Evolutionary conservation across 1,140 invertebrate species (phyloP), one percentile per base, ranked within the genome.

Genomic region (Pseudomyrmex flavicornis): DNA sequence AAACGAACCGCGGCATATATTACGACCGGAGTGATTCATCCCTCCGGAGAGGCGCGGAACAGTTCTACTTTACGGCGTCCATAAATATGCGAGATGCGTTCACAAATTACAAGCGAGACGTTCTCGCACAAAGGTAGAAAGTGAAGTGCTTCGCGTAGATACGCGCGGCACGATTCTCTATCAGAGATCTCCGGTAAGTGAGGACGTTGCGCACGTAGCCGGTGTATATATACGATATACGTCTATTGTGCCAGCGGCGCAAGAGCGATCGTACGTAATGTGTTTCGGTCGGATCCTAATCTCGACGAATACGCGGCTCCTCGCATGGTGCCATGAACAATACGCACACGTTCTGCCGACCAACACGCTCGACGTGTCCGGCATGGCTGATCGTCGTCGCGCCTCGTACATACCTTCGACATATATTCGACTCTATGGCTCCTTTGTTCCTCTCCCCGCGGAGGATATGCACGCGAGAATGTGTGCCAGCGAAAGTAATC

Each of bases 261-360:
- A 35, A 35, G 63, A 65, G 44, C 58, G 76, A 80, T 80, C 52
- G 61, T 56, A 75, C 46, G 80, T 76, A 83, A 83, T 75, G 61
- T 50, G 80, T 83, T 83, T 83, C 48, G 59, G 80, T 83, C 61
- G 80, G 80, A 83, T 83, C 62, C 80, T 83, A 83, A 83, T 83
- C 80, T 75, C 73, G 73, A 44, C 74, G 62, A 52, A 13, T 35
- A 35, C 35, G 66, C 50, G 72, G 62, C 73, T 83, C 80, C 61
- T 83, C 73, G 62, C 76, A 76, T 20, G 61, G 86, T 73, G 86
- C 74, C 54, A 44, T 54, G 52, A 20, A 85, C 35, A 35, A 35
- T 82, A 82, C 72, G 77, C 74, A 46, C 68, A 75, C 77, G 59
- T 50, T 79, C 69, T 13, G 7, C 72, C 15, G 26, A 63, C 72